Conservation (phyloP, 2,888 invertebrate species). For the Himalopsyche anomala region DNA sequence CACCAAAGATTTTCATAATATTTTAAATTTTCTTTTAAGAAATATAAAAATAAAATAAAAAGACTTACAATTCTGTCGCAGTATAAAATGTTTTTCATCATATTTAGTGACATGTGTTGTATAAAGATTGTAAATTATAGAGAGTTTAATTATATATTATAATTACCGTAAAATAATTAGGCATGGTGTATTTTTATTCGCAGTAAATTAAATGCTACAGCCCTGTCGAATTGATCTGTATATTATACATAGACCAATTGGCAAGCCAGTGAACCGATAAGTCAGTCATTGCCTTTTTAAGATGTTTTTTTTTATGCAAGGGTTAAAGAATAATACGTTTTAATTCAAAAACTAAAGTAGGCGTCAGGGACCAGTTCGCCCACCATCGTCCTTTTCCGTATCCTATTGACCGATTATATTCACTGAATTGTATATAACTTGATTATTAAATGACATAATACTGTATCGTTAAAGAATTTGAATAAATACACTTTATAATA, state of each 20-base stretch:
- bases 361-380: constrained; percentile 1
- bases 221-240: background rate
- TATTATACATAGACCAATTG: background rate
- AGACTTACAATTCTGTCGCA: too few relatives aligned
- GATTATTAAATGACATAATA: constrained; percentile 1
- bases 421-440: background rate
- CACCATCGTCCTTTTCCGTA: background rate
- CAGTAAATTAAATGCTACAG: background rate
- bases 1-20: too few relatives aligned
- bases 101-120: too few relatives aligned
- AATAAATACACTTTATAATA: background rate
- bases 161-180: too few relatives aligned
- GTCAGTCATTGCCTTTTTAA: background rate
- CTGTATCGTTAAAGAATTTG: background rate
- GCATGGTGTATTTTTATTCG: too few relatives aligned
- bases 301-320: constrained; percentile 14
- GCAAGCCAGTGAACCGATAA: background rate
- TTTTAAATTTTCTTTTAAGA: too few relatives aligned
- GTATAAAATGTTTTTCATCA: too few relatives aligned
- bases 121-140: too few relatives aligned
- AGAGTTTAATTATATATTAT: too few relatives aligned
- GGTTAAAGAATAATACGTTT: background rate
- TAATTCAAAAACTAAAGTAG: background rate
- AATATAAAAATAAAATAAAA: too few relatives aligned
- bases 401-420: constrained; percentile 14